Base-by-base conservation (phyloP, 2,888 invertebrate species). In the Schizotus pectinicornis region DNA sequence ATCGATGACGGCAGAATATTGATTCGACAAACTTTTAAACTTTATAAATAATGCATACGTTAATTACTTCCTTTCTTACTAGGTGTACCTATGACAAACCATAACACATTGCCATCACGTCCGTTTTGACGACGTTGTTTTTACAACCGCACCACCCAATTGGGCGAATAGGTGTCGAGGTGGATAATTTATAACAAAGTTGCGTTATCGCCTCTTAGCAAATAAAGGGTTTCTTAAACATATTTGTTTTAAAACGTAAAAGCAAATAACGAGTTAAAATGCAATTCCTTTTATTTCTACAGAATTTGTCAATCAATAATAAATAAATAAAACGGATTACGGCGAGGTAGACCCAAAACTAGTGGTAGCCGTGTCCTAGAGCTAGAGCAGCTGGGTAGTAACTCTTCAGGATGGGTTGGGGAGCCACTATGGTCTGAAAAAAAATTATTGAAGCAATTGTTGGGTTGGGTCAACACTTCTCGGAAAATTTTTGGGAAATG, bases 361-460 rank as follows among this genome's bases (percentile, higher is more conserved):
- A 49, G 30, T 56, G 49, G 49, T 61, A 56, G 31, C 36, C 56
- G 56, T 52, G 38, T 5, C 41, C 52, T 12, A 55, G 46, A n/a
- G 54, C 37, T 36, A 52, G 3, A 2, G 46, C 42, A 22, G 56
- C 47, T 9, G 60, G 53, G 39, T 22, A 41, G 45, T 60, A 61
- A 8, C 45, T 55, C 32, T 72, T 73, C 35, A 65, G 14, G 49
- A 72, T 64, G 7, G 71, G 71, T 50, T 59, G 68, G 22, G 67
- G 63, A 22, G 68, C 68, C 11, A 70, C 45, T 32, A 72, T 61
- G 2, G 71, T 65, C 72, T 73, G 56, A 39, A 72, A 72, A 46
- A 41, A 45, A 48, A 58, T 9, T 31, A 36, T 49, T 43, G 13
- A 34, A 31, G 14, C n/a, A n/a, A n/a, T n/a, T n/a, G n/a, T n/a